Evolutionary conservation across 2,888 invertebrate genomes (phyloP).

Genomic region (Rhopalosiphum nymphaeae): DNA sequence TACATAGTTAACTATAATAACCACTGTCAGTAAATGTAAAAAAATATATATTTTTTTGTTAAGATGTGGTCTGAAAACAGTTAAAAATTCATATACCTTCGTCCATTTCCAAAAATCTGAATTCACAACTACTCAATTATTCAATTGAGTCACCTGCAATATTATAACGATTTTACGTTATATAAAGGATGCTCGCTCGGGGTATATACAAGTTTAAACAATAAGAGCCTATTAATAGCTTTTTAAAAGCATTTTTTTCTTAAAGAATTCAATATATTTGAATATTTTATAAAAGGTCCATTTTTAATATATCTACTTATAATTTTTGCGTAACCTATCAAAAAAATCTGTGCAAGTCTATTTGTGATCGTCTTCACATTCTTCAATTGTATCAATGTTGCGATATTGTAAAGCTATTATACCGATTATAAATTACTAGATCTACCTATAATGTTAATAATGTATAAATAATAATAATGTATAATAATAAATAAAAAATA

Average conservation of each 20-base stretch:
- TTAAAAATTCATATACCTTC: no score
- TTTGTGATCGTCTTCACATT: not conserved
- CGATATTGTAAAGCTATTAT: not conserved
- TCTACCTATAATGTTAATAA: not conserved
- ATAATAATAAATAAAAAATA: no score
- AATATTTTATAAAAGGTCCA: not conserved
- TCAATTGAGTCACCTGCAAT: not conserved
- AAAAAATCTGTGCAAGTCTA: not conserved
- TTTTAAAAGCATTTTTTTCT: not conserved
- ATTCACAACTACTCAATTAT: not conserved
- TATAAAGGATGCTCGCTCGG: not conserved
- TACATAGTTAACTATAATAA: no score
- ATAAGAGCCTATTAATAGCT: not conserved
- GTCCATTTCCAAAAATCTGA: no score
- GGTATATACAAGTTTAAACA: not conserved
- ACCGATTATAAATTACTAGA: no score
- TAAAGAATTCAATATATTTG: not conserved
- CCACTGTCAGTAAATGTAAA: no score
- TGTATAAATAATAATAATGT: not conserved
- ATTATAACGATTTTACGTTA: not conserved
- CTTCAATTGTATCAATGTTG: not conserved
- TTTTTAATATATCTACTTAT: not conserved
- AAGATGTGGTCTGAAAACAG: no score
- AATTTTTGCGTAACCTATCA: not conserved
- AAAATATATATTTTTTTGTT: no score